These are phyloP conservation scores for Philypnodon macrostomus DNA, from an alignment of 2,797 vertebrate genomes.

Conservation along the genomic window DNA sequence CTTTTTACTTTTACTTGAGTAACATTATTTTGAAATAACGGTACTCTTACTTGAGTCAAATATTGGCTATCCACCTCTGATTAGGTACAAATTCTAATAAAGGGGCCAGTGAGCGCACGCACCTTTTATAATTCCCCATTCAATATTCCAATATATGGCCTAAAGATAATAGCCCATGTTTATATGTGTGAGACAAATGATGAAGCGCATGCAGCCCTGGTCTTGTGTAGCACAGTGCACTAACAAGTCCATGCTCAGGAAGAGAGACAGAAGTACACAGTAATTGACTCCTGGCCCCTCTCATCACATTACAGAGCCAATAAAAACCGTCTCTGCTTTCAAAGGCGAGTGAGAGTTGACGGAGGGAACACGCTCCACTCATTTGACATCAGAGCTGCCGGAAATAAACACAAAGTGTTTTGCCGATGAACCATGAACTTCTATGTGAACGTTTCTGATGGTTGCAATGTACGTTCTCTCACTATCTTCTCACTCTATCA, in stretches of 20 bases:
- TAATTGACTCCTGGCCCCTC: conserved; percentile 72
- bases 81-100: no score
- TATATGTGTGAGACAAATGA: conserved; percentile 45
- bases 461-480: conserved; percentile 18
- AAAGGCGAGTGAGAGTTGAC: conserved; percentile 44
- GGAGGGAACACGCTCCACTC: conserved; percentile 49
- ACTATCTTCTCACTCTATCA: no score
- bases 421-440: conserved; percentile 52
- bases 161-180: conserved; percentile 39
- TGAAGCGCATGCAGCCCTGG: conserved; percentile 37
- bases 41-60: no score
- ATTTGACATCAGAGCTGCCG: conserved; percentile 59
- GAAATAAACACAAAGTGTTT: conserved; percentile 38
- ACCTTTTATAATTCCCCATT: no score
- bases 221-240: conserved; percentile 56
- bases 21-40: no score
- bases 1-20: no score
- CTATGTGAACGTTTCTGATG: conserved; percentile 42
- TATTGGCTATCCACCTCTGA: no score
- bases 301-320: conserved; percentile 60
- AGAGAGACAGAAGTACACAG: conserved; percentile 66
- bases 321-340: conserved; percentile 60
- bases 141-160: no score
- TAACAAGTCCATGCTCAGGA: conserved; percentile 66
- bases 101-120: no score